These are phyloP conservation scores for Phylloscopus trochiloides DNA, from an alignment of 2,113 vertebrate genomes.

Conservation along the genomic window DNA sequence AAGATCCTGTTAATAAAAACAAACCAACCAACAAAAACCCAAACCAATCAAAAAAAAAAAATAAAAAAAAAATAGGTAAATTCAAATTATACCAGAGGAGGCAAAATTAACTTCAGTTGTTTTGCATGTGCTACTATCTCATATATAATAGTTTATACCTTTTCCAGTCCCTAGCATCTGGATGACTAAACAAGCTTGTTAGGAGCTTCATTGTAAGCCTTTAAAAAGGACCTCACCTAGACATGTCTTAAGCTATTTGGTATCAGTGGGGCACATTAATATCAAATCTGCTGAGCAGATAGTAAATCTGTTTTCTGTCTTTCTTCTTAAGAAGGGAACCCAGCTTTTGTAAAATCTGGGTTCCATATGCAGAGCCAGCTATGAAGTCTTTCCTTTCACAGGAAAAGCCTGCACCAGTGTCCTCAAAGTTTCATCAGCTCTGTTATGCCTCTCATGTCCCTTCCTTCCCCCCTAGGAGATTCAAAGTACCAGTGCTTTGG, in stretches of 20 bases:
- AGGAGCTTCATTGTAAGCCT: neutral
- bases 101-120: neutral
- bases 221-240: slow-evolving; percentile 4
- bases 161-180: neutral
- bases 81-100: neutral
- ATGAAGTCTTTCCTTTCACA: slow-evolving; percentile 65
- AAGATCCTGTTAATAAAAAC: neutral
- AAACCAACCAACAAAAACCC: neutral
- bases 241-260: neutral
- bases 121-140: neutral
- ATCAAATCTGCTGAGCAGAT: slow-evolving; percentile 51
- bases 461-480: neutral
- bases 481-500: neutral
- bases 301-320: slow-evolving; percentile 52
- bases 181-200: neutral
- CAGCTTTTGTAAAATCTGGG: slow-evolving; percentile 59
- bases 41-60: neutral
- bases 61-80: neutral
- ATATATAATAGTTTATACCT: neutral
- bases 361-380: slow-evolving; percentile 64
- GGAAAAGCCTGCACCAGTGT: slow-evolving; percentile 58
- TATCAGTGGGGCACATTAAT: slow-evolving; percentile 1
- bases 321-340: slow-evolving; percentile 32
- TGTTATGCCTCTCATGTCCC: slow-evolving; percentile 6
- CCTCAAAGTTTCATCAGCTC: slow-evolving; percentile 52